Evolutionary conservation across 2,797 vertebrate species (phyloP), one percentile per base, ranked within the genome.

Genomic region (Kryptopterus vitreolus): DNA sequence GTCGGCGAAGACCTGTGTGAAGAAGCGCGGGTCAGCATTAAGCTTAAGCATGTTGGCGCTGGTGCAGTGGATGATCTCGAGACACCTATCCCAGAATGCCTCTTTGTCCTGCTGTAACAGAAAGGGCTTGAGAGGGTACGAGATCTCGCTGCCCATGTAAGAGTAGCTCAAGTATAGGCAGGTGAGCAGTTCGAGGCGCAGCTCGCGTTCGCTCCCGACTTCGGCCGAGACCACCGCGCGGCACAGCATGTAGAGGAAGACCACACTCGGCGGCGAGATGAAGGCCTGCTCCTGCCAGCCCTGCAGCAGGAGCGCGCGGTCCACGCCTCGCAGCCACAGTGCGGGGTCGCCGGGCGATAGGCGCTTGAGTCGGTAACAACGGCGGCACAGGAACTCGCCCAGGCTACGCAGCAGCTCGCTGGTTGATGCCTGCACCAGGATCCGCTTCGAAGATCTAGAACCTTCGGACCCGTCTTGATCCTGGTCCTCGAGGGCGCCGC

Each of bases 111-210:
- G 95, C 91, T 98, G 96, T 52, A 97, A 95, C 87, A 98, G 91
- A 91, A 98, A 98, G 88, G 97, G 97, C 91, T 98, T 98, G 84
- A 98, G 93, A 0, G 97, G 97, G 91, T 98, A 98, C 68, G 96
- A 98, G 92, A 98, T 98, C 89, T 98, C 97, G 33, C 97, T 98
- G 87, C 97, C 97, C 96, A 98, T 97, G 92, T 98, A 98, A 84
- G 96, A 98, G 88, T 98, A 98, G 89, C 96, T 94, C 88, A 98
- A 93, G 87, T 98, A 98, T 80, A 98, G 95, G 89, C 97, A 98
- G 91, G 96, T 97, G 88, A 97, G 94, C 83, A 98, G 88, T 24
- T 92, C 94, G 0, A 96, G 96, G 90, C 97, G 96, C 66, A 98
- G 94, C 90, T 98, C 96, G 0, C 95, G 95, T 90, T 96, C 96